Base-by-base conservation (phyloP, 1,140 invertebrate species). In the Lethrus apterus region DNA sequence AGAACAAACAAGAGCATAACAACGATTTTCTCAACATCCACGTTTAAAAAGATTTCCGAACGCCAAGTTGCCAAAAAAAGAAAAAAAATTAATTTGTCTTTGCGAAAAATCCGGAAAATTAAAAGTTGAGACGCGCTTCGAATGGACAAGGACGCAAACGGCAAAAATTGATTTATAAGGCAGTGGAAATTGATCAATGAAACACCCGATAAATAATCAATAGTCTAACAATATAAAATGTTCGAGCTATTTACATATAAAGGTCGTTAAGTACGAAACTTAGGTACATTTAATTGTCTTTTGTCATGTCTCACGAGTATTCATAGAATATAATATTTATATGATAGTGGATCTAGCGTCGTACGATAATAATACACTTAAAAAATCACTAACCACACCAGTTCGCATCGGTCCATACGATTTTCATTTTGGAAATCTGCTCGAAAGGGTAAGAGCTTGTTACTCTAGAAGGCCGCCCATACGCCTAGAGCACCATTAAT, bases 1-100 rank as follows among this genome's bases (percentile, higher is more conserved):
- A 59, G 57, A 59, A 60, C 58, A 60, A 60, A 60, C 54, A 60
- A 54, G 56, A 58, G 40, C 48, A 56, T 58, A 60, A 60, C 56
- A 60, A 58, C 55, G 44, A 57, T 52, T 49, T 40, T 32, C 20
- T 48, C 43, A 52, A 51, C 50, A 52, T 55, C 52, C 40, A 48
- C 42, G 41, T 48, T 49, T 49, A 38, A 24, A n/a, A n/a, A n/a
- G n/a, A n/a, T n/a, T n/a, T n/a, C n/a, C n/a, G n/a, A n/a, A n/a
- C n/a, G n/a, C n/a, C n/a, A n/a, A n/a, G n/a, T n/a, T n/a, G n/a
- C n/a, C n/a, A n/a, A n/a, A n/a, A n/a, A n/a, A n/a, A n/a, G n/a
- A n/a, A n/a, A n/a, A n/a, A n/a, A n/a, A n/a, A n/a, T n/a, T n/a
- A n/a, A n/a, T n/a, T n/a, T n/a, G n/a, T n/a, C n/a, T n/a, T n/a